Evolutionary conservation across 2,888 invertebrate genomes (phyloP).

Genomic region (Zelleria hepariella): DNA sequence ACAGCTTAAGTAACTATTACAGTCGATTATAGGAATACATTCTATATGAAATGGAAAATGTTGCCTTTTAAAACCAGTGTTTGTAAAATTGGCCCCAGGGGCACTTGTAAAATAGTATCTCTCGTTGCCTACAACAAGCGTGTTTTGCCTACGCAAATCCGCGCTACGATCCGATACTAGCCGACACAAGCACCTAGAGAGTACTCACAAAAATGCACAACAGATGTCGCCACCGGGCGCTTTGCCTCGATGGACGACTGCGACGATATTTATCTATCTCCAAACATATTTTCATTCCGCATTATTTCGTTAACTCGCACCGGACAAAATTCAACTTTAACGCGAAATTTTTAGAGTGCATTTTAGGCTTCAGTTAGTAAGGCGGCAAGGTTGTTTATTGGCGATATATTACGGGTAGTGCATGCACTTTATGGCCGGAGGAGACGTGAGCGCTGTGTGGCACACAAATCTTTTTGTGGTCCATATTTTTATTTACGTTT

Average conservation of each 20-base stretch:
- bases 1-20: too few species aligned
- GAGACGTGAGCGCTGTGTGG: conserved; percentile 12
- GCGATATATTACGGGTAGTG: conserved; percentile 39
- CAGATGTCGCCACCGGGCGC: conserved; percentile 35
- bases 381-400: conserved; percentile 35
- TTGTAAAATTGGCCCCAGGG: too few species aligned
- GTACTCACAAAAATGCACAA: conserved; percentile 25
- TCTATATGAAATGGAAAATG: too few species aligned
- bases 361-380: conserved; percentile 12
- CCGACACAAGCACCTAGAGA: not conserved
- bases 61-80: too few species aligned
- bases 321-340: conserved; percentile 21
- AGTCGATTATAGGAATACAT: too few species aligned
- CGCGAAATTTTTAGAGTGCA: conserved; percentile 15
- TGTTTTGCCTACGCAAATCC: not conserved
- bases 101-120: not conserved
- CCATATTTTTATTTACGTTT: conserved; percentile 31
- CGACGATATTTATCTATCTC: conserved; percentile 31
- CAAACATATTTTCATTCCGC: conserved; percentile 38
- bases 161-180: not conserved
- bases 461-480: conserved; percentile 39
- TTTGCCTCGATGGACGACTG: conserved; percentile 28
- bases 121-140: not conserved
- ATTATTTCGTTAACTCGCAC: conserved; percentile 28
- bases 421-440: conserved; percentile 38